A percentile compares a stretch with the other conserved stretches of the same genome.
Evolutionary conservation across 92 coral and sea anemone genomes (phyloP).

Genomic region (Actinostola sp.): DNA sequence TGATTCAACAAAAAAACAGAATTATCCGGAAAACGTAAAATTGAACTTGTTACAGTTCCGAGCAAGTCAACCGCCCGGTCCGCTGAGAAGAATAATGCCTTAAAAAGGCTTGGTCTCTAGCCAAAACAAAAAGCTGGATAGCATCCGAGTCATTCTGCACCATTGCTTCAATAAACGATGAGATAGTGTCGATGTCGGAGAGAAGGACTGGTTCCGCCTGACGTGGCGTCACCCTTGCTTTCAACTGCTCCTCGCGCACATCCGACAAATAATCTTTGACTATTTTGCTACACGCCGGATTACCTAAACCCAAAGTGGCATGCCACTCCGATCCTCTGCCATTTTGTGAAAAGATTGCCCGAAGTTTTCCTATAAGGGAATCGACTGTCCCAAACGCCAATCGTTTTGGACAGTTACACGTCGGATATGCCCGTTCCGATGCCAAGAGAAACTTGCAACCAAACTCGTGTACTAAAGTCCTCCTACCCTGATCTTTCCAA

Average conservation of each 20-base stretch:
- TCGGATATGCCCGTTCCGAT: background rate
- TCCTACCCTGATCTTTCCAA: conserved; percentile 29
- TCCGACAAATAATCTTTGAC: too few species aligned
- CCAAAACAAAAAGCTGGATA: background rate
- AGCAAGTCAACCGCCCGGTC: background rate
- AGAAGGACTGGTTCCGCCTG: too few species aligned
- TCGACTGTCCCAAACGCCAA: conserved; percentile 33
- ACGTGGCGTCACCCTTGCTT: too few species aligned
- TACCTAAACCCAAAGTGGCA: conserved; percentile 8
- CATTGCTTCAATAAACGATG: too few species aligned
- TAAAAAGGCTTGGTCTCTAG: conserved; percentile 9
- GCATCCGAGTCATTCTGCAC: too few species aligned
- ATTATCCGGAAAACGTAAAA: conserved; percentile 10
- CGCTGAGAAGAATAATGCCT: conserved; percentile 3
- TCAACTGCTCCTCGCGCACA: background rate
- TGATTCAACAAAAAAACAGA: conserved; percentile 25
- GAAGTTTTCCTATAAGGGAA: conserved; percentile 28
- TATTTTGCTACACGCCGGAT: conserved; percentile 29
- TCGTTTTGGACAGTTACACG: conserved; percentile 3
- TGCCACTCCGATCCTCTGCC: conserved; percentile 39
- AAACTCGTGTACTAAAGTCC: conserved; percentile 13
- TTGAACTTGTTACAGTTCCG: background rate
- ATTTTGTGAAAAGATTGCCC: conserved; percentile 11
- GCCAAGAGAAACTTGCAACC: conserved; percentile 13
- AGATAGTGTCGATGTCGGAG: too few species aligned